These are phyloP conservation scores for Buphagus erythrorhynchus DNA, from an alignment of 2,797 vertebrate genomes.

Conservation along the genomic window DNA sequence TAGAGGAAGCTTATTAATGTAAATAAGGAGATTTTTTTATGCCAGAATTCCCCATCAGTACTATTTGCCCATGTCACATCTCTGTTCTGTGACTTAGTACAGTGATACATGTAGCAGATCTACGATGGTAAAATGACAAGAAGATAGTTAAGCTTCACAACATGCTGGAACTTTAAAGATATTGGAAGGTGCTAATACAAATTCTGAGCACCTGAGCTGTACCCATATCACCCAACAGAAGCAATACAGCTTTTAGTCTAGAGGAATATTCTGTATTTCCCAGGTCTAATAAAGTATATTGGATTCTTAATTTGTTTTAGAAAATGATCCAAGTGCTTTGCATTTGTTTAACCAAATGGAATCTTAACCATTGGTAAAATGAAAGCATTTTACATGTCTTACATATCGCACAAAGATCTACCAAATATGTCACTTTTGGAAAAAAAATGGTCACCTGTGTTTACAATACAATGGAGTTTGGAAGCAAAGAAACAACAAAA, in stretches of 20 bases:
- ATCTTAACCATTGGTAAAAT: not conserved
- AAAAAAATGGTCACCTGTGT: not conserved
- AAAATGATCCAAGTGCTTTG: slow-evolving; percentile 2
- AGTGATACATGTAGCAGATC: not conserved
- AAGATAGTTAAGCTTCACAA: slow-evolving; percentile 31
- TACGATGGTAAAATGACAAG: not conserved
- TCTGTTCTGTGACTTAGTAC: not conserved
- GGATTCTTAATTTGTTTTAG: slow-evolving; percentile 21
- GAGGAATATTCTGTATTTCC: slow-evolving; percentile 14
- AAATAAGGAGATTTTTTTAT: not conserved
- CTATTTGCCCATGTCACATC: not conserved
- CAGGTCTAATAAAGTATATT: slow-evolving; percentile 34
- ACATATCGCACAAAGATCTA: not conserved
- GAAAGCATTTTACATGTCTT: not conserved
- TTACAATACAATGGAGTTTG: not conserved
- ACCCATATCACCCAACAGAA: not conserved
- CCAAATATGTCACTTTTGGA: not conserved
- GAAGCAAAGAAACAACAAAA: not conserved
- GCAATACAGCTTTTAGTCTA: slow-evolving; percentile 1
- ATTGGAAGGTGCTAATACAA: not conserved
- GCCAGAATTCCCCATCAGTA: not conserved
- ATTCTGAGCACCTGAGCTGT: not conserved
- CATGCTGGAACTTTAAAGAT: slow-evolving; percentile 15
- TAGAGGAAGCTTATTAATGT: slow-evolving; percentile 22
- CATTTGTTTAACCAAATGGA: slow-evolving; percentile 25